Percentiles rank a stretch among this genome's conserved stretches.
These are phyloP conservation scores for Odobenus rosmarus DNA, from an alignment of 2,113 vertebrate genomes.

Conservation along the genomic window DNA sequence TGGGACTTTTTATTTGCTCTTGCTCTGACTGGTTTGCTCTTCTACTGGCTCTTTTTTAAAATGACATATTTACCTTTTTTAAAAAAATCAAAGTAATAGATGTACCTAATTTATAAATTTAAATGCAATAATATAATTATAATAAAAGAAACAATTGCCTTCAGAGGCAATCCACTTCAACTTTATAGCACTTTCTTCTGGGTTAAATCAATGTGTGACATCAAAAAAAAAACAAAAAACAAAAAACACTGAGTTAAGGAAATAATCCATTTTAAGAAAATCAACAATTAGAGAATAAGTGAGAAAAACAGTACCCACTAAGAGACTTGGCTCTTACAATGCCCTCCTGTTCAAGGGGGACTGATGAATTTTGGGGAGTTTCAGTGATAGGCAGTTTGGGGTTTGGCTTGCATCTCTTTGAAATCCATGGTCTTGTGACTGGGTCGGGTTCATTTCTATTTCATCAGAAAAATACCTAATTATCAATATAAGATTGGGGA, in stretches of 20 bases:
- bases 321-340: not conserved
- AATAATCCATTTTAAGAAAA: not conserved
- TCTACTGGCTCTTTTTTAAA: not conserved
- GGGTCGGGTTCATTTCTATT: not conserved
- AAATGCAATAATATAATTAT: not conserved
- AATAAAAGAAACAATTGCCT: not conserved
- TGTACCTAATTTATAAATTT: not conserved
- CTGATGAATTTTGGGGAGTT: not conserved
- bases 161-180: not conserved
- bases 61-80: not conserved
- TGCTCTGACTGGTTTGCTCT: not conserved
- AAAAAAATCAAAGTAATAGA: not conserved
- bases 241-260: not conserved
- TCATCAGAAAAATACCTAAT: not conserved
- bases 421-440: not conserved
- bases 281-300: not conserved
- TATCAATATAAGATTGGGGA: not conserved
- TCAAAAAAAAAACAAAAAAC: not conserved
- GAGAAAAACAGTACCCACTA: not conserved
- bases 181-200: not conserved
- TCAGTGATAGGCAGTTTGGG: not conserved
- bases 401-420: not conserved
- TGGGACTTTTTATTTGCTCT: not conserved
- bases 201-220: not conserved
- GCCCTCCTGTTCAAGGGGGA: not conserved